A percentile compares a stretch with the other conserved stretches of the same genome.
Evolutionary conservation across 1,140 invertebrate genomes (phyloP).

Genomic region (Anoplolepis gracilipes): DNA sequence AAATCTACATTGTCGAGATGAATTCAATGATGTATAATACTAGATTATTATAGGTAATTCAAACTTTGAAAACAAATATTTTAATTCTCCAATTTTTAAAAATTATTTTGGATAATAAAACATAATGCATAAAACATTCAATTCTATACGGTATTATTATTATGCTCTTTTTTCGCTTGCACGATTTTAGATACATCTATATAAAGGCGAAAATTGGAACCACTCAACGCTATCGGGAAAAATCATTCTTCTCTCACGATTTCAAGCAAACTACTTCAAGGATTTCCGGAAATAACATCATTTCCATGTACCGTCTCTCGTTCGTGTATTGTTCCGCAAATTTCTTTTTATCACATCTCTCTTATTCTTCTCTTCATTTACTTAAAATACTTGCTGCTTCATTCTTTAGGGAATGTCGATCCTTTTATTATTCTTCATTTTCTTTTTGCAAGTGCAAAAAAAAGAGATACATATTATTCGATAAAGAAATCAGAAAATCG

Average conservation of each 20-base stretch:
- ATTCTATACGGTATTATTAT: too few relatives aligned
- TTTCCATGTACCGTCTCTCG: slow-evolving; percentile 48
- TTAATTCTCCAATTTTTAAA: too few relatives aligned
- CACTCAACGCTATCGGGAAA: not conserved
- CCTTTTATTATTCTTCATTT: not conserved
- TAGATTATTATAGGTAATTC: too few relatives aligned
- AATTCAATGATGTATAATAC: too few relatives aligned
- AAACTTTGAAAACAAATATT: too few relatives aligned
- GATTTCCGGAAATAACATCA: slow-evolving; percentile 55
- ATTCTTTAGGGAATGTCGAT: not conserved
- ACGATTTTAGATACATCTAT: not conserved
- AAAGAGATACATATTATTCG: not conserved
- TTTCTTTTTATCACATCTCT: not conserved
- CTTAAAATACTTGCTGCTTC: slow-evolving; percentile 45
- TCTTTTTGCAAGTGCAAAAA: not conserved
- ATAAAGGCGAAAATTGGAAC: slow-evolving; percentile 7
- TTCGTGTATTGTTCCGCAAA: not conserved
- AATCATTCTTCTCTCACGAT: slow-evolving; percentile 37
- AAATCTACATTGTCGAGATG: too few relatives aligned
- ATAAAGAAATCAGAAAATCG: slow-evolving; percentile 13
- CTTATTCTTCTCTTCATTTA: slow-evolving; percentile 28
- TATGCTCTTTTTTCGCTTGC: too few relatives aligned
- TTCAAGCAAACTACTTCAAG: slow-evolving; percentile 22
- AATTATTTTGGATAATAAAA: too few relatives aligned
- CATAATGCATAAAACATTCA: too few relatives aligned